Evolutionary conservation across 2,888 invertebrate genomes (phyloP).

Genomic region (Amphipyra tragopoginis): DNA sequence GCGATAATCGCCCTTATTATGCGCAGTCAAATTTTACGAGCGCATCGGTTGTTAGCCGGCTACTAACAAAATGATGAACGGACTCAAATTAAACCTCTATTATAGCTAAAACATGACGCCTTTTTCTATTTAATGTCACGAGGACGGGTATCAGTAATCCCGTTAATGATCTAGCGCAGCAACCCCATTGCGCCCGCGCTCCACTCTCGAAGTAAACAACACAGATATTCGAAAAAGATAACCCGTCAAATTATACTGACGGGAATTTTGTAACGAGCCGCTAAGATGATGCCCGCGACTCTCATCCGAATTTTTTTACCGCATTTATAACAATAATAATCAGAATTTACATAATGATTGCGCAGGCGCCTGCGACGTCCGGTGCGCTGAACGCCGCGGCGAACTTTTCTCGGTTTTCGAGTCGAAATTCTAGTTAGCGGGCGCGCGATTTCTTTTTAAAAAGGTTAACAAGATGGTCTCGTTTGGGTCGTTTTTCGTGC

Average conservation of each 20-base stretch:
- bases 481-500: conserved; percentile 88
- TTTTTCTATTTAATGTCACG: conserved; percentile 76
- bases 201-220: conserved; percentile 61
- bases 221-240: conserved; percentile 67
- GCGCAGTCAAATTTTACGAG: conserved; percentile 89
- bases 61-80: conserved; percentile 82
- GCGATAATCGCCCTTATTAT: conserved; percentile 87
- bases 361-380: conserved; percentile 85
- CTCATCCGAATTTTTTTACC: conserved; percentile 70
- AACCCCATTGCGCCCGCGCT: conserved; percentile 57
- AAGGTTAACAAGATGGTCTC: conserved; percentile 89
- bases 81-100: conserved; percentile 82
- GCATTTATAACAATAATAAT: conserved; percentile 77
- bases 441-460: conserved; percentile 88
- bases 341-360: conserved; percentile 86
- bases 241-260: conserved; percentile 74
- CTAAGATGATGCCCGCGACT: conserved; percentile 72
- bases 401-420: conserved; percentile 88
- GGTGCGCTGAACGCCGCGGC: conserved; percentile 72
- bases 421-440: conserved; percentile 89
- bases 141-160: conserved; percentile 70
- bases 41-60: conserved; percentile 82
- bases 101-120: conserved; percentile 73
- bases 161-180: conserved; percentile 71
- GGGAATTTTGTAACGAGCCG: conserved; percentile 73